phyloP scores from a whole-genome alignment of 2,888 invertebrate genomes.

The Selenia dentaria region DNA sequence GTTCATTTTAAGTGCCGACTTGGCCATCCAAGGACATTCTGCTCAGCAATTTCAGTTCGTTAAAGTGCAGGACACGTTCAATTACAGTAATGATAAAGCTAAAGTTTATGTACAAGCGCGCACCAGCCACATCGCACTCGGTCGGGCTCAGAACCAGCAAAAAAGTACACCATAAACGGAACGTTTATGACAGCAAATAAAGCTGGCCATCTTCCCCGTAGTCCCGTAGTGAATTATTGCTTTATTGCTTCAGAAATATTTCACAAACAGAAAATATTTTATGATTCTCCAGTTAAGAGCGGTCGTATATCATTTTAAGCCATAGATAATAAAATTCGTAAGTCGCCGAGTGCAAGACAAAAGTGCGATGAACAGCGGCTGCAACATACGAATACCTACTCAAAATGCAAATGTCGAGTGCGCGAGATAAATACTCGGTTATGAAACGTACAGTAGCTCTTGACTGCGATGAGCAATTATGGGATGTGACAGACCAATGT shows the following conservation, averaged over 20 bases:
- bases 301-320: constrained; percentile 83
- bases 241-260: constrained; percentile 85
- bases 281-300: constrained; percentile 83
- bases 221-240: constrained; percentile 84
- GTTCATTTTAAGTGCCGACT: constrained; percentile 8
- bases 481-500: constrained; percentile 17
- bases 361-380: constrained; percentile 54
- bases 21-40: constrained; percentile 18
- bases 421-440: constrained; percentile 3
- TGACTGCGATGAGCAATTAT: constrained; percentile 17
- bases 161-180: constrained; percentile 81
- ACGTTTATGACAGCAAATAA: constrained; percentile 83
- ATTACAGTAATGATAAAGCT: constrained; percentile 65
- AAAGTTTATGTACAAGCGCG: constrained; percentile 68
- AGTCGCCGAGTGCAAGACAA: constrained; percentile 77
- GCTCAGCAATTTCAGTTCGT: constrained; percentile 24
- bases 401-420: constrained; percentile 25
- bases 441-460: constrained; percentile 23
- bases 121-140: constrained; percentile 41
- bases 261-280: constrained; percentile 85
- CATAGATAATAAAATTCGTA: constrained; percentile 84
- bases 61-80: constrained; percentile 50
- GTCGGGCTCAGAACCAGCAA: constrained; percentile 56
- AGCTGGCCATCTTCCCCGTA: constrained; percentile 80
- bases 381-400: constrained; percentile 34